Base-by-base conservation (phyloP, 2,888 invertebrate species). In the Acanthosepion pharaonis region DNA sequence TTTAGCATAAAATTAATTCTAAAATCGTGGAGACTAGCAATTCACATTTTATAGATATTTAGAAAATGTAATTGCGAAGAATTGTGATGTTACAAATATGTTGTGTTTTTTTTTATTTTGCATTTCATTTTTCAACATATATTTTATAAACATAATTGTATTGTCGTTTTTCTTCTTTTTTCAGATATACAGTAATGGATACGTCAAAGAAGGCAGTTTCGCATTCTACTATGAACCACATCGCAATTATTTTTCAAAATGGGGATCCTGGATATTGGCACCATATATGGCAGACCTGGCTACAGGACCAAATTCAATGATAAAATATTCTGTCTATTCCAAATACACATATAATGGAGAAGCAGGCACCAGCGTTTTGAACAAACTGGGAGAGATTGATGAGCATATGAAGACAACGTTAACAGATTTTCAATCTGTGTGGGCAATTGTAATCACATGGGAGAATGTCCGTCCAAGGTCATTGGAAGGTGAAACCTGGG, bases 351-450 rank as follows among this genome's bases (percentile, higher is more conserved):
- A n/a, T 78, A 5, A n/a, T 15, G 78, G 78, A 15, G 4, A 3
- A 33, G 78, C 64, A 64, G 8, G 3, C 9, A 0, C 0, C 11
- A 3, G 2, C 2, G n/a, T 78, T n/a, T 18, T 9, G 0, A 1
- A n/a, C 3, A n/a, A 78, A 15, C 78, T 78, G 0, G 15, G 2
- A 0, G 78, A 78, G 18, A 78, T 78, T 33, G n/a, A 78, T 15
- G 0, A 3, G 9, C 18, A 11, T 11, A 78, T 78, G n/a, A 0
- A 11, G 6, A 11, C 0, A 2, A 2, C 33, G 11, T n/a, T 18
- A 6, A 6, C 1, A 0, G 0, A 15, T 11, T 78, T 78, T 15
- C 4, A 8, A 0, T 78, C 78, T 33, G 15, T 33, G 5, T 78
- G 78, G 78, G 78, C 78, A n/a, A 1, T n/a, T 1, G 78, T 78